Evolutionary conservation across 2,888 invertebrate genomes (phyloP), one percentile per base, ranked within the genome.

Genomic region (Tanypteryx hageni): DNA sequence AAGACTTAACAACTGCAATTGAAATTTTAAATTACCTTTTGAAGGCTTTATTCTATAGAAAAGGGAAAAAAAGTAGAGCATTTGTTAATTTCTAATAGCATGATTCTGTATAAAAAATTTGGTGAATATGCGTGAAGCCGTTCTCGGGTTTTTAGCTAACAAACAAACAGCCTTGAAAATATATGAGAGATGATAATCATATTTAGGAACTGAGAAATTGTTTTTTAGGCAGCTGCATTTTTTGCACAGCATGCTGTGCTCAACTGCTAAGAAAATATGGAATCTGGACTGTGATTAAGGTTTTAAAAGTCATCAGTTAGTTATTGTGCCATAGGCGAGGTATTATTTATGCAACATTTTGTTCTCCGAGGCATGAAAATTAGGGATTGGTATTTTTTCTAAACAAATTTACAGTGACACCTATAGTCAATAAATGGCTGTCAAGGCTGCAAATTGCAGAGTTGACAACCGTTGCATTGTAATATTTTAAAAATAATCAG

Each of bases 311-410:
- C 18, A 56, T 9, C 57, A 83, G 4, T 56, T 18, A 68, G 10
- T 13, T 59, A 18, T 56, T 86, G 31, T 86, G 16, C n/a, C 76
- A 76, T 4, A 13, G 27, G 22, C 76, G 22, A 27, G 76, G 76
- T 27, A 76, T 76, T 13, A 4, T 68, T 68, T 56, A 5, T 18
- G 8, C 68, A 16, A 14, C 3, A 89, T 18, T 44, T 44, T 89
- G 59, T 61, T 86, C 31, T 61, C 9, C 59, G 8, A 0, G 14
- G 14, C 61, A 86, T 13, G 11, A 31, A 61, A 27, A 76, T 76
- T n/a, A 16, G 64, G 5, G 27, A 59, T n/a, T 84, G 13, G n/a
- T 89, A 68, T 89, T 89, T 89, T 89, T 68, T 89, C 64, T 64
- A 89, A 44, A 44, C 18, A 44, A 16, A 89, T 86, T 86, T 89